phyloP scores from a whole-genome alignment of 2,113 vertebrate genomes.

The Raja brachyura region DNA sequence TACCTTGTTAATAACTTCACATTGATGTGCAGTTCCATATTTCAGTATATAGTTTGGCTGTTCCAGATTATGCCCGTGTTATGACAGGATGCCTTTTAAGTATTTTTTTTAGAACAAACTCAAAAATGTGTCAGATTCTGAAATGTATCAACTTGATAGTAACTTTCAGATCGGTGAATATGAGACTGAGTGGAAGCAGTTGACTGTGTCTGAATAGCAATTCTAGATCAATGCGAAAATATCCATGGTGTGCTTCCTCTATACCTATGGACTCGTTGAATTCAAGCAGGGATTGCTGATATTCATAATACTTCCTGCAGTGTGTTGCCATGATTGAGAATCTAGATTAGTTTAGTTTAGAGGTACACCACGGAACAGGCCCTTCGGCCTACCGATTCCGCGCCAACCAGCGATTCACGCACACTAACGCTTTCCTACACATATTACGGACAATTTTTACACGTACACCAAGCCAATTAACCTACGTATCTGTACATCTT shows the following conservation, averaged over 20 bases:
- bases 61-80: background rate
- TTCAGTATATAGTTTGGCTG: background rate
- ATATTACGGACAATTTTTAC: too few relatives aligned
- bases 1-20: background rate
- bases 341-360: too few relatives aligned
- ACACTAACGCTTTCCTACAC: too few relatives aligned
- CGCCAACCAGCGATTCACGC: too few relatives aligned
- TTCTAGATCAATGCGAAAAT: background rate
- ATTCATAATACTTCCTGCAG: background rate
- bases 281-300: background rate
- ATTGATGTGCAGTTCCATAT: background rate
- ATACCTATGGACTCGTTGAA: background rate
- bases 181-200: background rate
- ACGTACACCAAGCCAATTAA: too few relatives aligned
- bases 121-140: background rate
- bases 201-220: background rate
- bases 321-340: background rate
- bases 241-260: background rate
- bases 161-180: background rate
- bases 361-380: too few relatives aligned
- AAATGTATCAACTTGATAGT: background rate
- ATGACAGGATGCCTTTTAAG: background rate
- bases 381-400: too few relatives aligned
- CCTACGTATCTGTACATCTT: too few relatives aligned
- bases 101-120: background rate